Percentiles rank a stretch among this genome's conserved stretches.
phyloP scores from a whole-genome alignment of 53 echinoderm and acorn worm species.

The Hippasteria phrygiana region DNA sequence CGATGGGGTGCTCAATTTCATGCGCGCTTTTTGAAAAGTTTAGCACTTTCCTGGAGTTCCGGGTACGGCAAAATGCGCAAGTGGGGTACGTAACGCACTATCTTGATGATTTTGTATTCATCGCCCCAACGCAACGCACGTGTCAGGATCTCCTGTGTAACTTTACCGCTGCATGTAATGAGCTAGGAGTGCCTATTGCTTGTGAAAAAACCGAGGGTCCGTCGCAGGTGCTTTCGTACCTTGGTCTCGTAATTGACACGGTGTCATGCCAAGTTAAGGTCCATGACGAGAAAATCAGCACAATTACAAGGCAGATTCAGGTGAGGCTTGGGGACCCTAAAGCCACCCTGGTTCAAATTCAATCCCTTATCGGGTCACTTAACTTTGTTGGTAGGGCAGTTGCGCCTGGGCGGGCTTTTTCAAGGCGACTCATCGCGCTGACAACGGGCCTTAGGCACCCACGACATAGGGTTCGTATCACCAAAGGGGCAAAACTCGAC shows the following conservation, averaged over 20 bases:
- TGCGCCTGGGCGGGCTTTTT: conserved; percentile 30
- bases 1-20: conserved; percentile 60
- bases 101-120: conserved; percentile 62
- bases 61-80: not conserved
- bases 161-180: not conserved
- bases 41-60: conserved; percentile 46
- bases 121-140: not conserved
- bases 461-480: conserved; percentile 38
- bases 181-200: conserved; percentile 60
- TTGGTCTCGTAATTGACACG: conserved; percentile 40
- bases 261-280: not conserved
- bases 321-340: not conserved
- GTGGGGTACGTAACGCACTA: conserved; percentile 46
- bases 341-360: not conserved
- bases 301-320: not conserved
- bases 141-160: not conserved
- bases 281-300: not conserved
- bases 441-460: conserved; percentile 7
- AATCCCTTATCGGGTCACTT: conserved; percentile 20
- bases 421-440: conserved; percentile 7
- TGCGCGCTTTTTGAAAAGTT: conserved; percentile 59
- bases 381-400: conserved; percentile 47
- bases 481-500: conserved; percentile 55
- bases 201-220: conserved; percentile 50
- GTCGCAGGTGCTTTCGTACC: not conserved